Evolutionary conservation across 2,888 invertebrate genomes (phyloP).

Genomic region (Crossocerus cetratus): DNA sequence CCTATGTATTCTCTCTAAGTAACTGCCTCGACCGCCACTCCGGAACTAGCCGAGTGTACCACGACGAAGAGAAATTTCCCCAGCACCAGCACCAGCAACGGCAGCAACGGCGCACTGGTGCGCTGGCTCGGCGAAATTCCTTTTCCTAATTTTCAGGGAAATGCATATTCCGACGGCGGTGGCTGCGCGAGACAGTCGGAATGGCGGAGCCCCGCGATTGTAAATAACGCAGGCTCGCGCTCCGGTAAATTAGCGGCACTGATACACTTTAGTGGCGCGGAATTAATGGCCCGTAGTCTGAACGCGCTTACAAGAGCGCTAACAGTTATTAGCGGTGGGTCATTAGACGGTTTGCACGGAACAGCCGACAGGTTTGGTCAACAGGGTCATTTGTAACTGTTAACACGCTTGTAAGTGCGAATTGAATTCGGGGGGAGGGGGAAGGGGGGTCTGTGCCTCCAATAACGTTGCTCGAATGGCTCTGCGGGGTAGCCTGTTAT

Average conservation of each 20-base stretch:
- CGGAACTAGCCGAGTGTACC: not conserved
- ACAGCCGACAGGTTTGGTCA: constrained; percentile 60
- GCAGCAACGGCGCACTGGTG: too few species aligned
- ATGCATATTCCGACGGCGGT: too few species aligned
- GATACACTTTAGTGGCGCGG: constrained; percentile 57
- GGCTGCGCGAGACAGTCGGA: not conserved
- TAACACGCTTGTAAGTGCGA: constrained; percentile 58
- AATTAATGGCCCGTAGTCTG: constrained; percentile 60
- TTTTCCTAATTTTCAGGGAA: too few species aligned
- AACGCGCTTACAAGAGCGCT: constrained; percentile 61
- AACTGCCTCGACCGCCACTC: not conserved
- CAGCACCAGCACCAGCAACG: too few species aligned
- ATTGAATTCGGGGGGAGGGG: constrained; percentile 54
- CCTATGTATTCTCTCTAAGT: not conserved
- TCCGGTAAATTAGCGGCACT: constrained; percentile 48
- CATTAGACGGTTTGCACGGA: constrained; percentile 61
- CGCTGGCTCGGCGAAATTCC: too few species aligned
- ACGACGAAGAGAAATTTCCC: not conserved
- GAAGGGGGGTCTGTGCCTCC: constrained; percentile 49
- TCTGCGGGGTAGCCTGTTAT: too few species aligned
- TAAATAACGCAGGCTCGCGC: constrained; percentile 48
- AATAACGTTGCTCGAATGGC: constrained; percentile 25
- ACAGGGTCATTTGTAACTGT: constrained; percentile 60
- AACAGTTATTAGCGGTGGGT: constrained; percentile 60
- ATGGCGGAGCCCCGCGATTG: constrained; percentile 16